Evolutionary conservation across 2,797 vertebrate genomes (phyloP), one percentile per base, ranked within the genome.

Genomic region (Acanthornis magna): DNA sequence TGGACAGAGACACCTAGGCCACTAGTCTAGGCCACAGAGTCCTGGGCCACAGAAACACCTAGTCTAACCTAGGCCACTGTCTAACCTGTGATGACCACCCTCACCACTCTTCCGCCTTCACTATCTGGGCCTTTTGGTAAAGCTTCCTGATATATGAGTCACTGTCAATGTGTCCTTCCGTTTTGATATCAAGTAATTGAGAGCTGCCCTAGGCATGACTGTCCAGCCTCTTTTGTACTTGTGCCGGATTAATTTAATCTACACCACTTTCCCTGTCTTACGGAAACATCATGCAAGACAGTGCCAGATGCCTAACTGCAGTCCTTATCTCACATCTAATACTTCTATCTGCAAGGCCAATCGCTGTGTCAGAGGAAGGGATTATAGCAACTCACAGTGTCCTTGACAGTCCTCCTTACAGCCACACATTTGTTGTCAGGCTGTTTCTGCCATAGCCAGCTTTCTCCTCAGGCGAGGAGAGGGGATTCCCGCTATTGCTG

Each of bases 271-370:
- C 79, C 50, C 72, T 51, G 22, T 27, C 0, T 78, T 72, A 47
- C 0, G 3, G 71, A 82, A 85, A n/a, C 67, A 43, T 55, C 34
- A 7, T 36, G 45, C 57, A 88, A 72, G 38, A 36, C 1, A 0
- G 47, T 0, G 0, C 72, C 87, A 77, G 85, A 87, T 91, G 74
- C 34, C 36, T 40, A 74, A 54, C 57, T 72, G 29, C 58, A 47
- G 58, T 38, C 68, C 30, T 91, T 85, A 75, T 88, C 92, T 88
- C 91, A 17, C 66, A 78, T 92, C 72, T 91, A 88, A 92, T 85
- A 65, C 79, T 81, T 85, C 58, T 25, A 26, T 89, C 54, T 1
- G 0, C 58, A 88, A 91, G 76, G 66, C 82, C 50, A 95, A 75
- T 94, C 76, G 51, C 26, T 23, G n/a, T 55, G 65, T 85, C 72